phyloP scores from a whole-genome alignment of 92 coral and sea anemone genomes.

The Epizoanthus ramosus region DNA sequence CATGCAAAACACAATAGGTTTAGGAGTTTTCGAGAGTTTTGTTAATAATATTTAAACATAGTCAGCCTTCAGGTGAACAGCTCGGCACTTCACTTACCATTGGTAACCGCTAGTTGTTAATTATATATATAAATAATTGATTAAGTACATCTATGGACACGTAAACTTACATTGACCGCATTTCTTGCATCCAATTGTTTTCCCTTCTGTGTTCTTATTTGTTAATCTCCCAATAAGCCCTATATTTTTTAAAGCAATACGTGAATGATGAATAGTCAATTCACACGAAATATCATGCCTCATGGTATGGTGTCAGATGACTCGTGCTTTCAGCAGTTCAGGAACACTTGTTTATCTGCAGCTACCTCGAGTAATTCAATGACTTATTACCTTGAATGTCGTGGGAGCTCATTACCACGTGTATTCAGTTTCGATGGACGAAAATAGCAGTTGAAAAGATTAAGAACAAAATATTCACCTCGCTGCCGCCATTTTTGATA shows the following conservation, averaged over 20 bases:
- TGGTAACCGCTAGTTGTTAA: too few species aligned
- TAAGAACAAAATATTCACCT: not conserved
- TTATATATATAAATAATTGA: too few species aligned
- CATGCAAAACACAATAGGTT: too few species aligned
- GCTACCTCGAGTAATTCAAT: not conserved
- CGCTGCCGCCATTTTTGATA: not conserved
- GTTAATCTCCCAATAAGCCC: slow-evolving; percentile 95
- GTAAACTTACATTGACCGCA: slow-evolving; percentile 90
- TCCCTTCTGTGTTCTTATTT: slow-evolving; percentile 80
- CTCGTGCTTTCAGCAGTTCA: too few species aligned
- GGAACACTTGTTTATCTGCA: too few species aligned
- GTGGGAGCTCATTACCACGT: slow-evolving; percentile 14
- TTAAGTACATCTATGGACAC: too few species aligned
- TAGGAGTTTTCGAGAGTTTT: too few species aligned
- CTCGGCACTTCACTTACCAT: too few species aligned
- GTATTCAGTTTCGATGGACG: not conserved
- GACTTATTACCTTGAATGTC: slow-evolving; percentile 17
- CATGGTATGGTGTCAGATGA: too few species aligned
- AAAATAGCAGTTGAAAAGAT: not conserved
- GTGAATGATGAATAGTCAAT: too few species aligned
- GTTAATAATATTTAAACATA: too few species aligned
- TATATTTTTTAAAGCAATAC: slow-evolving; percentile 34
- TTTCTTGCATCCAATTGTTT: slow-evolving; percentile 92
- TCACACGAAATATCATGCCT: not conserved
- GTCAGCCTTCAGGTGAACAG: too few species aligned